Base-by-base conservation (phyloP, 2,113 vertebrate species). In the Cervus canadensis region DNA sequence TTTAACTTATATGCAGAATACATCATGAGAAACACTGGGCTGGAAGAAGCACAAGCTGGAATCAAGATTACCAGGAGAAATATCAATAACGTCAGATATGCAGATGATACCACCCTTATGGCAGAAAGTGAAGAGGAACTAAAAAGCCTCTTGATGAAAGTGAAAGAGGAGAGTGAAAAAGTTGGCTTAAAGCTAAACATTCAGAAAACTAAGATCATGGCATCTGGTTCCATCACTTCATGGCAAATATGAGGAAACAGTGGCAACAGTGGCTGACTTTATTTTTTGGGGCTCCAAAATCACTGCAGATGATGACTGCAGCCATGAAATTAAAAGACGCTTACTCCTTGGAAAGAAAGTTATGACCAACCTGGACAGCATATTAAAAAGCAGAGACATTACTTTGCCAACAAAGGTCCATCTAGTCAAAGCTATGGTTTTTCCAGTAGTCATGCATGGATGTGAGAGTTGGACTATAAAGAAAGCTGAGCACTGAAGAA, bases 31-130 rank as follows among this genome's bases (percentile, higher is more conserved):
- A 71, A 71, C 10, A 0, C 19, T 40, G n/a, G n/a, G 21, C 67
- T 23, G 19, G n/a, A 71, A 12, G 19, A 71, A 71, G 67, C 19
- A 71, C 67, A 71, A 40, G n/a, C 67, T 71, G n/a, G n/a, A 71
- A 40, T 71, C n/a, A 40, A 71, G 19, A 40, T 71, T 71, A 2
- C 19, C 0, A 0, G 0, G 67, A 71, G 10, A 40, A 71, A 40
- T 71, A 71, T 40, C n/a, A 71, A 71, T 36, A 1, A 40, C n/a
- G 19, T 74, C n/a, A 74, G 67, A 71, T 40, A 40, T 21, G n/a
- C n/a, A 74, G 67, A 71, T 71, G n/a, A 71, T 4, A 71, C 67
- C n/a, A 71, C 67, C 19, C n/a, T 40, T 36, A 71, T 23, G n/a
- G n/a, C 64, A 36, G 19, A 71, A 71, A 71, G n/a, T 36, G n/a